phyloP scores from a whole-genome alignment of 2,113 vertebrate genomes.

The Phoxinus phoxinus region DNA sequence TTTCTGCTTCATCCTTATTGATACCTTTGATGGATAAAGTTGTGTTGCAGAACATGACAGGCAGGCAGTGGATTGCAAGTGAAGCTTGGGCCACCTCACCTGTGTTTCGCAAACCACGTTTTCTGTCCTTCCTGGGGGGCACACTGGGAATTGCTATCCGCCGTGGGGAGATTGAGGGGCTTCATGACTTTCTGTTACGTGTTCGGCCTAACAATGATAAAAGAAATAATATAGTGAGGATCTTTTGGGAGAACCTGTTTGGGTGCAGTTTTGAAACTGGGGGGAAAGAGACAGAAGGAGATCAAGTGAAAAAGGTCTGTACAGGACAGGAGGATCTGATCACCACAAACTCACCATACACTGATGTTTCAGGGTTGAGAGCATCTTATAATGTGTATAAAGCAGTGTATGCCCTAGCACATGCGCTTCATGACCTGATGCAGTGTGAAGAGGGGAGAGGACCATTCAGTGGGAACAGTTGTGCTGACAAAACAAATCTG shows the following conservation, averaged over 20 bases:
- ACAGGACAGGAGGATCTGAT: conserved; percentile 70
- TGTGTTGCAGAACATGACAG: conserved; percentile 28
- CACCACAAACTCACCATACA: conserved; percentile 51
- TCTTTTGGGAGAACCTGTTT: not conserved
- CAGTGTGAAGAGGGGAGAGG: conserved; percentile 66
- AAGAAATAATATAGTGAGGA: conserved; percentile 59
- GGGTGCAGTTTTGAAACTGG: conserved; percentile 56
- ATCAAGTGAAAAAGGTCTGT: conserved; percentile 40
- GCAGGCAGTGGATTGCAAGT: conserved; percentile 7
- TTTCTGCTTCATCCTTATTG: conserved; percentile 58
- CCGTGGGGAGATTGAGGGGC: conserved; percentile 69
- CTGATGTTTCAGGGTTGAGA: conserved; percentile 64
- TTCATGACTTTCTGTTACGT: conserved; percentile 64
- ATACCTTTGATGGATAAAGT: conserved; percentile 68
- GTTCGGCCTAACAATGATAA: conserved; percentile 57
- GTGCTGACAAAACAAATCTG: conserved; percentile 65
- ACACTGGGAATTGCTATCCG: conserved; percentile 74
- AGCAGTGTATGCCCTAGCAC: conserved; percentile 54
- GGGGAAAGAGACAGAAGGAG: conserved; percentile 4
- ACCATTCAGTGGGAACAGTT: conserved; percentile 51
- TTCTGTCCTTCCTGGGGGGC: conserved; percentile 46
- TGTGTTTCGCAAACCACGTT: conserved; percentile 55
- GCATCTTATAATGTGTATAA: conserved; percentile 63
- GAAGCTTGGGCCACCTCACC: conserved; percentile 64
- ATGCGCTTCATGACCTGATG: conserved; percentile 56